Percentiles rank a stretch among this genome's conserved stretches.
Conservation (phyloP, 2,113 vertebrate genomes). For the Anser cygnoides region DNA sequence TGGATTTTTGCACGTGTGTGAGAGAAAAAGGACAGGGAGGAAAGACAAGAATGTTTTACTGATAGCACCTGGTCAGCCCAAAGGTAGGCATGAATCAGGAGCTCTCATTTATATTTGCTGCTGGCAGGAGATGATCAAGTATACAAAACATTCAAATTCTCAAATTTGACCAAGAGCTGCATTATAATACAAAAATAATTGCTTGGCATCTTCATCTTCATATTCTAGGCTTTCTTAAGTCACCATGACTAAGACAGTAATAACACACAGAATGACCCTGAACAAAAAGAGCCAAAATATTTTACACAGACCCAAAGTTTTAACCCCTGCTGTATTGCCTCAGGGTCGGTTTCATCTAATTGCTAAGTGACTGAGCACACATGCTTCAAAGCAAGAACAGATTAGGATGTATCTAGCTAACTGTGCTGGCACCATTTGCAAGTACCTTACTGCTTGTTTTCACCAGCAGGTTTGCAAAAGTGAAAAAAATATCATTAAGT, state of each 20-base stretch:
- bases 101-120: neutral
- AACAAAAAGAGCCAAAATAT: neutral
- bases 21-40: neutral
- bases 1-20: neutral
- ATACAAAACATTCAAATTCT: neutral
- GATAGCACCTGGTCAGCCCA: neutral
- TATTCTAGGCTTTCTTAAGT: neutral
- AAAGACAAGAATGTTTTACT: neutral
- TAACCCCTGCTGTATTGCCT: neutral
- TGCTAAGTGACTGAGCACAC: neutral
- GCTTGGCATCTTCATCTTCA: neutral
- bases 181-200: neutral
- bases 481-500: neutral
- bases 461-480: neutral
- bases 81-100: neutral
- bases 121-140: neutral
- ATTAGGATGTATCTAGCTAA: neutral
- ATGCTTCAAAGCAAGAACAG: neutral
- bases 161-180: neutral
- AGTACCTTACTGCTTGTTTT: neutral
- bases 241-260: neutral
- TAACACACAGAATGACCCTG: neutral
- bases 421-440: neutral
- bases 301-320: neutral
- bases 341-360: neutral